Conservation (phyloP, 2,888 invertebrate genomes). For the Dione vanillae region DNA sequence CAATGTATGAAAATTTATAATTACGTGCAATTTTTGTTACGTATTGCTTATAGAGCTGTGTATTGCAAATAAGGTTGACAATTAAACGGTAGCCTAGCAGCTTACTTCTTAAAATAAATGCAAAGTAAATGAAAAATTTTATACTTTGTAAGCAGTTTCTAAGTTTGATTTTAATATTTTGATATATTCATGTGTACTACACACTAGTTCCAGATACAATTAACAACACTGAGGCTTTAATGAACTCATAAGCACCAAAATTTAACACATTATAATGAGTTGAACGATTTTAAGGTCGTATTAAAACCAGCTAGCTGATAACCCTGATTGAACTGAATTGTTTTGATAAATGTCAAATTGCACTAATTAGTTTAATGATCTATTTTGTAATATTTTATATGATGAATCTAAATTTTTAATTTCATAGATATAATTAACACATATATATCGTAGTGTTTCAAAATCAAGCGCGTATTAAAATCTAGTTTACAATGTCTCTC, state of each 20-base stretch:
- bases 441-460: too few relatives aligned
- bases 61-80: constrained; percentile 1
- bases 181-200: too few relatives aligned
- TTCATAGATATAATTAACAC: too few relatives aligned
- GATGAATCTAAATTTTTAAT: too few relatives aligned
- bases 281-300: not conserved
- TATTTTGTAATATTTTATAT: constrained; percentile 23
- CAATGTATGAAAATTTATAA: constrained; percentile 14
- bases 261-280: constrained; percentile 2
- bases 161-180: too few relatives aligned
- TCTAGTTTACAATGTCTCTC: too few relatives aligned
- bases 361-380: constrained; percentile 42
- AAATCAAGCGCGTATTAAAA: too few relatives aligned
- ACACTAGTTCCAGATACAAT: not conserved
- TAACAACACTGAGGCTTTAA: not conserved
- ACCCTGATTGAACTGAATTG: constrained; percentile 29
- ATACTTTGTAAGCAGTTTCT: too few relatives aligned
- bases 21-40: constrained; percentile 23
- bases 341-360: constrained; percentile 30
- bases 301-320: constrained; percentile 30
- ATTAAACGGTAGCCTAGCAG: not conserved
- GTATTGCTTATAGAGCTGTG: not conserved
- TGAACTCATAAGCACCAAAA: not conserved
- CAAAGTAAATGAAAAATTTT: not conserved
- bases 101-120: not conserved